A percentile compares a stretch with the other conserved stretches of the same genome.
Conservation (phyloP, 30 jellyfish, hydroid and myxozoan species). For the Pseudorhiza aurosa region DNA sequence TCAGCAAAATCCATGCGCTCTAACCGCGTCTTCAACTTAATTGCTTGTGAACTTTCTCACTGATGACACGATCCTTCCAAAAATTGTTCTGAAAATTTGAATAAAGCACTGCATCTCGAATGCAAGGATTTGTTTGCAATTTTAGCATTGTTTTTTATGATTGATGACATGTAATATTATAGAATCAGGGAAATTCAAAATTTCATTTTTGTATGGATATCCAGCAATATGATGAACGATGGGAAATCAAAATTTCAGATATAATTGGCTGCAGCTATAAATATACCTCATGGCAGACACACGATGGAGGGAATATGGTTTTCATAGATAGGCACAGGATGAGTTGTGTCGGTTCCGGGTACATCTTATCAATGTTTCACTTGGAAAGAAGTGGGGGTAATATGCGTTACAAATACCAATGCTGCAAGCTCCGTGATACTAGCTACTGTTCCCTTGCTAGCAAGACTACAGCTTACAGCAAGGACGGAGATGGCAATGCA, state of each 20-base stretch:
- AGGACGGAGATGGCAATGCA: slow-evolving; percentile 39
- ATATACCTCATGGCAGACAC: slow-evolving; percentile 26
- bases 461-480: slow-evolving; percentile 3
- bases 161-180: too few species aligned
- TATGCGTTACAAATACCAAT: slow-evolving; percentile 39
- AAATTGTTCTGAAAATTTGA: too few species aligned
- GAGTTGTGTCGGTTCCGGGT: slow-evolving; percentile 36
- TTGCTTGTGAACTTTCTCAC: too few species aligned
- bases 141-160: too few species aligned
- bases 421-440: slow-evolving; percentile 21
- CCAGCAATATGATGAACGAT: too few species aligned
- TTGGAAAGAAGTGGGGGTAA: slow-evolving; percentile 34
- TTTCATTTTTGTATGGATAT: too few species aligned
- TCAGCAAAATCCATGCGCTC: too few species aligned
- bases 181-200: too few species aligned
- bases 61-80: too few species aligned
- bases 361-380: slow-evolving; percentile 18
- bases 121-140: too few species aligned
- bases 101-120: too few species aligned
- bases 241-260: not conserved
- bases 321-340: slow-evolving; percentile 44
- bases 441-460: not conserved
- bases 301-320: slow-evolving; percentile 48
- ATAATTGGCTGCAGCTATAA: slow-evolving; percentile 35
- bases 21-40: too few species aligned